A percentile compares a stretch with the other conserved stretches of the same genome.
phyloP scores from a whole-genome alignment of 1,140 invertebrate species.

The Vanessa tameamea region DNA sequence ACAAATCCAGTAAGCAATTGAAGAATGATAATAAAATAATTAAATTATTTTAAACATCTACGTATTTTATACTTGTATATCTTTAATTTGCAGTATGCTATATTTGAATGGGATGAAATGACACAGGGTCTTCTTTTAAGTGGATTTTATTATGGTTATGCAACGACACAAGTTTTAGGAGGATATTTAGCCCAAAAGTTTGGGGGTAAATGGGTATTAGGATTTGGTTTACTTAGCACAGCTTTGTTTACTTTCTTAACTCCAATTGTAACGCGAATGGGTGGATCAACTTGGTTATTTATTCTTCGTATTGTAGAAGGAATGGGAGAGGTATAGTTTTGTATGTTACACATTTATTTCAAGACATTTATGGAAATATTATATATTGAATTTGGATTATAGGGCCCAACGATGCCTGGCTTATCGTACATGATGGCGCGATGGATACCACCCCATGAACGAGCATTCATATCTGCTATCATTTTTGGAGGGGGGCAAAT shows the following conservation, averaged over 20 bases:
- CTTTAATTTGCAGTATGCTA: slow-evolving; percentile 54
- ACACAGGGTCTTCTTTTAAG: slow-evolving; percentile 82
- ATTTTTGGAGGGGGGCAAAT: slow-evolving; percentile 86
- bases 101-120: slow-evolving; percentile 82
- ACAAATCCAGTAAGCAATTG: slow-evolving; percentile 55
- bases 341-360: not conserved
- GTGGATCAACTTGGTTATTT: slow-evolving; percentile 82
- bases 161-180: slow-evolving; percentile 82
- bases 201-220: slow-evolving; percentile 82
- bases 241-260: slow-evolving; percentile 82
- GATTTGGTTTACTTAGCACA: slow-evolving; percentile 82
- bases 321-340: slow-evolving; percentile 80
- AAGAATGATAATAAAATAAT: not conserved
- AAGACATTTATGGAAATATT: too few relatives aligned
- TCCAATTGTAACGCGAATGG: slow-evolving; percentile 70
- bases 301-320: slow-evolving; percentile 85
- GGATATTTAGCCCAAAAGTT: slow-evolving; percentile 82
- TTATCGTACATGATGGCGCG: slow-evolving; percentile 86
- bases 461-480: slow-evolving; percentile 85
- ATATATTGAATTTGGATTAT: slow-evolving; percentile 20
- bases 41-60: not conserved
- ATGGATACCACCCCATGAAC: slow-evolving; percentile 87
- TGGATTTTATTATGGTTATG: slow-evolving; percentile 83
- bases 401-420: slow-evolving; percentile 89
- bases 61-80: not conserved